These are phyloP conservation scores for Ormia ochracea DNA, from an alignment of 2,888 invertebrate species.

Conservation along the genomic window DNA sequence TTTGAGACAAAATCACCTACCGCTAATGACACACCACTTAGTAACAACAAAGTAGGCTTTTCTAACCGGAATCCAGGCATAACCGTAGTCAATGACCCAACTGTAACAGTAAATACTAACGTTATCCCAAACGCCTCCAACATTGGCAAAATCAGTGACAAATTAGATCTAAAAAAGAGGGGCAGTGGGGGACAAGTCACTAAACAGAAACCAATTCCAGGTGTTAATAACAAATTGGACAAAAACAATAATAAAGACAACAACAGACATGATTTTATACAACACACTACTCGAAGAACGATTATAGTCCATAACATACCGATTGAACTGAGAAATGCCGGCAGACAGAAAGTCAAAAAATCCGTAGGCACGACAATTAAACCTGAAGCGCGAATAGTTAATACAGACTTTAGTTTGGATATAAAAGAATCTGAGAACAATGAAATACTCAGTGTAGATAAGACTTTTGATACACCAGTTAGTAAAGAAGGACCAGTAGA, in stretches of 20 bases:
- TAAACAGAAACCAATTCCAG: slow-evolving; percentile 66
- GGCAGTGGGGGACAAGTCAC: slow-evolving; percentile 73
- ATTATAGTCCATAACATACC: slow-evolving; percentile 74
- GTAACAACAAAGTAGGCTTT: slow-evolving; percentile 70
- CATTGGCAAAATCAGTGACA: slow-evolving; percentile 79
- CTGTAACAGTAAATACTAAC: slow-evolving; percentile 64
- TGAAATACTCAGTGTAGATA: not conserved
- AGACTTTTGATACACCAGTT: slow-evolving; percentile 24
- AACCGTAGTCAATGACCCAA: not conserved
- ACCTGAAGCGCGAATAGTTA: slow-evolving; percentile 51
- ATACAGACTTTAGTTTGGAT: not conserved
- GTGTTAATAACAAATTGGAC: slow-evolving; percentile 73
- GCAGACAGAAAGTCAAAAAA: not conserved
- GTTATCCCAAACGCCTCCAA: slow-evolving; percentile 68
- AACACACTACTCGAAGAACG: slow-evolving; percentile 68
- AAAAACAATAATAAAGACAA: slow-evolving; percentile 64
- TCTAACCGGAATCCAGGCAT: slow-evolving; percentile 66
- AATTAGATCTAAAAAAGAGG: slow-evolving; percentile 79
- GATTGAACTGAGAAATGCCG: slow-evolving; percentile 71
- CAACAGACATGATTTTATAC: slow-evolving; percentile 62
- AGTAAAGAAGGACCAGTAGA: not conserved
- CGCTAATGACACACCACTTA: slow-evolving; percentile 50
- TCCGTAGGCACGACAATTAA: not conserved
- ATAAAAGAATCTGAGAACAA: not conserved
- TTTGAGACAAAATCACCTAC: slow-evolving; percentile 61